Base-by-base conservation (phyloP, 2,113 vertebrate species). In the Periophthalmus modestus region DNA sequence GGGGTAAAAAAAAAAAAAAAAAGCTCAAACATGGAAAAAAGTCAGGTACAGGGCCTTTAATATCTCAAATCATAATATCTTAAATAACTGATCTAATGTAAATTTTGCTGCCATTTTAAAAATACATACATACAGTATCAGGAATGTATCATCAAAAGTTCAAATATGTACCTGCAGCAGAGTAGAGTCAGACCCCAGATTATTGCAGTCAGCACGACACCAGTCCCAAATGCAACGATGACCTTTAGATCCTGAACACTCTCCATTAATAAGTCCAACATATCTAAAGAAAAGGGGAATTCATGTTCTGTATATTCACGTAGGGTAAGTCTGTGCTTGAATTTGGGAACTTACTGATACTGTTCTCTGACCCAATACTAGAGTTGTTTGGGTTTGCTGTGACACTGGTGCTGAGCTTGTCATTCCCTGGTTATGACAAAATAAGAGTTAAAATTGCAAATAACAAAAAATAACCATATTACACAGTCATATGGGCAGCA, bases 81-180 rank as follows among this genome's bases (percentile, higher is more conserved):
- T 18, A 52, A 55, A 55, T 10, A 55, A 55, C 1, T 54, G 6
- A 7, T 19, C 50, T 18, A 4, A 50, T 5, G 14, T 14, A 50
- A 50, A 50, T 15, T 16, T 4, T 15, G 1, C 50, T 52, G 16
- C 16, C 7, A 5, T 54, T 54, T 54, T 54, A 18, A 54, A 54
- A 5, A 18, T n/a, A 54, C 15, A 18, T n/a, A 54, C 15, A 16
- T 46, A 16, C 13, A 48, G 47, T 48, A 14, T 48, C 47, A 14
- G 12, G 47, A 2, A 5, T 48, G 2, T 48, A 18, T 52, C 5
- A 16, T 19, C 4, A 18, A 57, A 57, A 57, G 55, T 57, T 11
- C n/a, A 12, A 46, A 43, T 43, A 2, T 2, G 9, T 80, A 90
- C 91, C 85, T 87, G 21, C 6, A 5, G 65, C 67, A 78, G 36